Conservation (phyloP, 2,888 invertebrate genomes). For the Agrotis clavis region DNA sequence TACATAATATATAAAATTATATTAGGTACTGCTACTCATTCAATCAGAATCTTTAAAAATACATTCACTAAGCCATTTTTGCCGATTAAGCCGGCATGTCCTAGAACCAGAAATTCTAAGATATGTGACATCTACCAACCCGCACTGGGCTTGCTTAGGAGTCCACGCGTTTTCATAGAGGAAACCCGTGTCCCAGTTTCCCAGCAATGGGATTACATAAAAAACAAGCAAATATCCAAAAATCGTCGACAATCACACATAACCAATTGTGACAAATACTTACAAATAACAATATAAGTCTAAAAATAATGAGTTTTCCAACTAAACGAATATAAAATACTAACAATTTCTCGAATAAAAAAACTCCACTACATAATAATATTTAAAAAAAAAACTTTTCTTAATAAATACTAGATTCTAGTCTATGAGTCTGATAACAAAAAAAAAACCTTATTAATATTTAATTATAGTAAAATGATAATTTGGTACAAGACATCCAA, state of each 20-base stretch:
- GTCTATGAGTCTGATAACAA: conserved; percentile 76
- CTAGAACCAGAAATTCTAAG: not conserved
- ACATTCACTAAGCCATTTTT: too few relatives aligned
- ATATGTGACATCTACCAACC: conserved; percentile 1
- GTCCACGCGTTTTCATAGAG: not conserved
- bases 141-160: not conserved
- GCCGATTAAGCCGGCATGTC: too few relatives aligned
- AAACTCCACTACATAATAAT: conserved; percentile 52
- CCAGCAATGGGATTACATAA: conserved; percentile 5
- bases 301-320: conserved; percentile 75
- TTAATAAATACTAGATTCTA: conserved; percentile 69
- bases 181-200: not conserved
- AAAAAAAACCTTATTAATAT: conserved; percentile 39
- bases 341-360: conserved; percentile 68
- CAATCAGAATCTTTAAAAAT: too few relatives aligned
- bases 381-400: conserved; percentile 58
- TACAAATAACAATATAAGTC: conserved; percentile 56
- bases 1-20: too few relatives aligned
- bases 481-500: conserved; percentile 88
- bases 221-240: conserved; percentile 35
- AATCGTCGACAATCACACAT: conserved; percentile 13
- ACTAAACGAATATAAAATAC: conserved; percentile 67
- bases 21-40: too few relatives aligned
- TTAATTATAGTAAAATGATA: conserved; percentile 69
- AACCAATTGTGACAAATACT: conserved; percentile 53